Evolutionary conservation across 2,888 invertebrate species (phyloP), one percentile per base, ranked within the genome.

Genomic region (Pogonocherus hispidulus): DNA sequence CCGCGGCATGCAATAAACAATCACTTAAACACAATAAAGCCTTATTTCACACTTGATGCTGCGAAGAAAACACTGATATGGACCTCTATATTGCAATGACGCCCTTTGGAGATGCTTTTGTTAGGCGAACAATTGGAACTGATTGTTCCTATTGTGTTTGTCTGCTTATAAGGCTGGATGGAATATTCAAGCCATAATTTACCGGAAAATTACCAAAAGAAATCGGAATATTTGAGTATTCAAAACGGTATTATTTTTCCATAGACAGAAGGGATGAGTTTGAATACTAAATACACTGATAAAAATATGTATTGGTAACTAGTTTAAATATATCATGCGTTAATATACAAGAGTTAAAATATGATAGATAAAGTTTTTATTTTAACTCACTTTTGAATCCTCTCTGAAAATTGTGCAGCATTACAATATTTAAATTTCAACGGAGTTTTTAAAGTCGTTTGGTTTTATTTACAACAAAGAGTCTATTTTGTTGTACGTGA

Each of bases 21-120:
- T 46, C 23, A 44, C n/a, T 57, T 46, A 57, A 57, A 19, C 35
- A 35, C 18, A 57, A 35, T 35, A 46, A 44, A 16, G 14, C 44
- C 18, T 57, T 23, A 57, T 57, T 57, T 57, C 57, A 46, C 44
- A 57, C 46, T 27, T 23, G 46, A 44, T 57, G 57, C 23, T 14
- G 14, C 44, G n/a, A 41, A 56, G 56, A 56, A 55, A 55, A 44
- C 22, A 18, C 5, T 16, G 44, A 44, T 44, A 27, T 18, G 44
- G 27, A 22, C 46, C 46, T 18, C 46, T 41, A 37, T 41, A 37
- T 57, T 44, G 23, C 47, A 37, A 16, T 16, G 57, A 46, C n/a
- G 46, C 19, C 19, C 55, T 41, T 37, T 11, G 19, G 35, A 37
- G 19, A 37, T 37, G 37, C 54, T 20, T 55, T 55, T 55, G 54